Evolutionary conservation across 2,113 vertebrate species (phyloP), one percentile per base, ranked within the genome.

Genomic region (Upupa epops): DNA sequence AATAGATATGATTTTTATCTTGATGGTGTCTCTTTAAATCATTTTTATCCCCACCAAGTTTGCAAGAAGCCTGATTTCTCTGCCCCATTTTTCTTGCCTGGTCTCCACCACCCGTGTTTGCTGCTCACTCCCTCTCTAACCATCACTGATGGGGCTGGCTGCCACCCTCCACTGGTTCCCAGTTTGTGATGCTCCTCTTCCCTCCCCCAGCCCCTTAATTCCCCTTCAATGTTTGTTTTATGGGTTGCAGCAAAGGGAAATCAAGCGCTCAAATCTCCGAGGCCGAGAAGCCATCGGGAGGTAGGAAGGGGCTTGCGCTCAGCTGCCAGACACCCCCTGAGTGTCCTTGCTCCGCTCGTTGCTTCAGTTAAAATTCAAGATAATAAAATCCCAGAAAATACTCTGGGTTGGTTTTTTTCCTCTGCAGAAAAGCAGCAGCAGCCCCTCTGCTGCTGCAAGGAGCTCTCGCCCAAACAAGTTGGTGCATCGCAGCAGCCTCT

Each of bases 1-100:
- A 96, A 88, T 24, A 95, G 95, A 96, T 94, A 90, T 68, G 92
- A 96, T 94, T 95, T 94, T 96, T 95, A 92, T 96, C 93, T 92
- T 77, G 88, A 92, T 24, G 20, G 88, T 6, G 2, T 71, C 94
- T 46, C 92, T 71, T 89, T 95, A 92, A 95, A 96, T 96, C 92
- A 95, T 89, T 86, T 94, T 91, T 89, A 95, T 89, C 92, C 92
- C 72, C 68, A 10, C 1, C 1, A 94, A 91, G 34, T 92, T 94
- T 94, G 89, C 56, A 48, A 85, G 83, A 15, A 91, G 79, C 48
- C 3, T 86, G 37, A 89, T 95, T 89, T 77, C 88, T 37, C 20
- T n/a, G 75, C 48, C 6, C 52, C 52, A 26, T 94, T 91, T 68
- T 9, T 92, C 92, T 92, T 32, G 75, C 82, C 93, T 40, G 51